Percentiles rank a stretch among this genome's conserved stretches.
Conservation (phyloP, 2,888 invertebrate species). For the Chalcosyrphus nemorum region DNA sequence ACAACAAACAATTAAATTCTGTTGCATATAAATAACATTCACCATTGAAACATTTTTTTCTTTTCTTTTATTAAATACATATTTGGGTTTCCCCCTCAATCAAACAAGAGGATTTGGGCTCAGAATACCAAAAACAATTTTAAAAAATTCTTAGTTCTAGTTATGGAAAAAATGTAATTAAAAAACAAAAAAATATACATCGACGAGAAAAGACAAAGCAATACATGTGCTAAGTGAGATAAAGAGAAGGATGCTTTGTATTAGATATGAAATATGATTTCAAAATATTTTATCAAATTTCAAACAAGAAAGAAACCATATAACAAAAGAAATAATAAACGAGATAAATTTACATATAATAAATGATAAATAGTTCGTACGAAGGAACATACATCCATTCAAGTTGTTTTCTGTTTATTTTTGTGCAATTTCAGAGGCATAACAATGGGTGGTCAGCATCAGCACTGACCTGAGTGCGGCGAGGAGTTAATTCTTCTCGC, state of each 20-base stretch:
- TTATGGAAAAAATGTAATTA: constrained; percentile 20
- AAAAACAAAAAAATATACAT: no score
- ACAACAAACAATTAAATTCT: constrained; percentile 1
- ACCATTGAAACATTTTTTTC: constrained; percentile 29
- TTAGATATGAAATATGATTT: constrained; percentile 46
- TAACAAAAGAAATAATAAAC: constrained; percentile 18
- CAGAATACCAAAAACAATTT: constrained; percentile 2
- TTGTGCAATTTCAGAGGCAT: no score
- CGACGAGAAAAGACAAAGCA: not conserved
- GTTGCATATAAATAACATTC: constrained; percentile 36
- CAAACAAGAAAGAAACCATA: not conserved
- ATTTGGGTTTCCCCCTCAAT: constrained; percentile 31
- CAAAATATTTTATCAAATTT: constrained; percentile 28
- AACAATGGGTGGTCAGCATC: no score
- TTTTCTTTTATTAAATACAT: constrained; percentile 28
- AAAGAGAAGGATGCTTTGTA: constrained; percentile 41
- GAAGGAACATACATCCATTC: not conserved
- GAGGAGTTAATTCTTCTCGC: no score
- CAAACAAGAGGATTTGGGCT: constrained; percentile 9
- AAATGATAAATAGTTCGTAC: constrained; percentile 32
- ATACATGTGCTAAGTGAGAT: constrained; percentile 21
- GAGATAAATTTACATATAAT: constrained; percentile 40
- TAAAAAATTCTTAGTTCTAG: constrained; percentile 6
- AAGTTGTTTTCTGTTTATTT: not conserved
- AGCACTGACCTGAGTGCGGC: no score